Percentiles rank a stretch among this genome's conserved stretches.
Evolutionary conservation across 2,113 vertebrate genomes (phyloP).

Genomic region (Menidia beryllina): DNA sequence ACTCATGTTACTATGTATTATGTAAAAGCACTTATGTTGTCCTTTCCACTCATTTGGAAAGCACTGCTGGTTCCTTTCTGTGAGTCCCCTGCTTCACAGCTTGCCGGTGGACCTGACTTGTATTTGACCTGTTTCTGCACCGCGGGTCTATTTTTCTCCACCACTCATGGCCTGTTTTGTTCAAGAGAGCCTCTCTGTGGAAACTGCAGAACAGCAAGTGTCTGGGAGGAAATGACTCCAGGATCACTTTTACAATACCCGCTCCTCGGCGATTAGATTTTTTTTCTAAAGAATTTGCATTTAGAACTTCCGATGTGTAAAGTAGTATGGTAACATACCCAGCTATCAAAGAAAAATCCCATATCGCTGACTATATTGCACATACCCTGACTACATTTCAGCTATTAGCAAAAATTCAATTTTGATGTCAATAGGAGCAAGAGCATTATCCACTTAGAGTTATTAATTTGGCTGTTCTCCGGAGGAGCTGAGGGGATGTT

Average conservation of each 20-base stretch:
- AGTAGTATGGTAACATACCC: conserved; percentile 47
- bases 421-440: conserved; percentile 84
- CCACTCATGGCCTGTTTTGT: conserved; percentile 48
- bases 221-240: conserved; percentile 55
- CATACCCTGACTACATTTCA: conserved; percentile 66
- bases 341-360: conserved; percentile 59
- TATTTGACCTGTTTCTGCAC: conserved; percentile 44
- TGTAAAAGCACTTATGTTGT: conserved; percentile 68
- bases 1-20: conserved; percentile 67
- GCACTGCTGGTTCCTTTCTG: conserved; percentile 17
- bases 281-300: conserved; percentile 64
- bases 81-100: conserved; percentile 35
- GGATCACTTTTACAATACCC: conserved; percentile 57
- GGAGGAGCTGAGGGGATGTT: conserved; percentile 79
- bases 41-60: conserved; percentile 52
- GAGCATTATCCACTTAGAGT: conserved; percentile 84
- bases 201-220: conserved; percentile 26
- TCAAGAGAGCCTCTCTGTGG: conserved; percentile 41
- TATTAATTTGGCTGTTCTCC: conserved; percentile 86
- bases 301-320: conserved; percentile 65
- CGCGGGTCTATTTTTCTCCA: conserved; percentile 16
- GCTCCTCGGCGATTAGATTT: conserved; percentile 64
- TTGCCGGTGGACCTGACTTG: conserved; percentile 44
- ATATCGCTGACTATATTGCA: conserved; percentile 51
- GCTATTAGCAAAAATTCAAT: conserved; percentile 80